Conservation (phyloP, 2,113 vertebrate genomes). For the Chaenogobius annularis region DNA sequence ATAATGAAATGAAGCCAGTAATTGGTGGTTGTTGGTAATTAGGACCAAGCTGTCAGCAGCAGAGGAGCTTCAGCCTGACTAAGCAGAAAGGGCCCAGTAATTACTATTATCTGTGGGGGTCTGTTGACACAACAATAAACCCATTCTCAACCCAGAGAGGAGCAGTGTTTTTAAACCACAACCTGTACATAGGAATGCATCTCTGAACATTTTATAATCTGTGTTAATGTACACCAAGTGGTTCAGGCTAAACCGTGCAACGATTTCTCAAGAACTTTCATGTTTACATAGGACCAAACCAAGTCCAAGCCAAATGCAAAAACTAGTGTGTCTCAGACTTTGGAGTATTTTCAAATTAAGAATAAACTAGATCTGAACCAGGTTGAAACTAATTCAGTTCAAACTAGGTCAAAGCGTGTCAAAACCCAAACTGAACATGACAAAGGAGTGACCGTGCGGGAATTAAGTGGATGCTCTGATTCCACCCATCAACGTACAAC, state of each 20-base stretch:
- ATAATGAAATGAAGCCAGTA: conserved; percentile 76
- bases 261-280: background rate
- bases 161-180: conserved; percentile 36
- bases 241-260: background rate
- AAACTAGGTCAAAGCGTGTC: too few species aligned
- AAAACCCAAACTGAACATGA: too few species aligned
- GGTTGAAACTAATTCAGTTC: too few species aligned
- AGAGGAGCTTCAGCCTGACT: conserved; percentile 71
- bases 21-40: conserved; percentile 80
- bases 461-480: too few species aligned
- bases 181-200: conserved; percentile 28
- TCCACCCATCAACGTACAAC: too few species aligned
- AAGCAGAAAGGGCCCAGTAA: conserved; percentile 66
- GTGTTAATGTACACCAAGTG: background rate
- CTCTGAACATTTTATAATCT: conserved; percentile 23
- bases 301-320: too few species aligned
- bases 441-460: too few species aligned
- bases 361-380: too few species aligned
- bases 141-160: conserved; percentile 53
- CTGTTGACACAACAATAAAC: conserved; percentile 74
- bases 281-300: background rate
- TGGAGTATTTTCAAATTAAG: too few species aligned
- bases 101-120: conserved; percentile 75
- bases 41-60: conserved; percentile 75
- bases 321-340: too few species aligned